phyloP scores from a whole-genome alignment of 2,888 invertebrate genomes.

The Portevinia maculata region DNA sequence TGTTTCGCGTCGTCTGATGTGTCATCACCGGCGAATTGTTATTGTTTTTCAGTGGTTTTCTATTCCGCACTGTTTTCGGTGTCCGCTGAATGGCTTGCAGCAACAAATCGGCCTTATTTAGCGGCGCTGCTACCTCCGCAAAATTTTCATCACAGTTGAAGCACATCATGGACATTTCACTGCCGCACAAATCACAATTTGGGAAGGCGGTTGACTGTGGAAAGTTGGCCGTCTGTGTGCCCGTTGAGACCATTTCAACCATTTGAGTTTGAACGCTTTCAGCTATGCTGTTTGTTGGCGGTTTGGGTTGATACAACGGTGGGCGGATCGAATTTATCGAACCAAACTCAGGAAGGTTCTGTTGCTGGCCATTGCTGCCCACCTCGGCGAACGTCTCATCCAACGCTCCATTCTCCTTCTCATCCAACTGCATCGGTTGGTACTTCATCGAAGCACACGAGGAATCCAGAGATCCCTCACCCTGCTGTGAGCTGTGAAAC shows the following conservation, averaged over 20 bases:
- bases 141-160: slow-evolving; percentile 78
- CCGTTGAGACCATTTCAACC: slow-evolving; percentile 82
- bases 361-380: slow-evolving; percentile 65
- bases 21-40: slow-evolving; percentile 71
- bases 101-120: slow-evolving; percentile 84
- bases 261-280: slow-evolving; percentile 76
- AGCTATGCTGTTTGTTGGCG: slow-evolving; percentile 68
- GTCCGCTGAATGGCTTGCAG: slow-evolving; percentile 85
- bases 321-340: slow-evolving; percentile 77
- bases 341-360: slow-evolving; percentile 73
- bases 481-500: slow-evolving; percentile 25
- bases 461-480: slow-evolving; percentile 30
- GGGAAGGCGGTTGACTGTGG: slow-evolving; percentile 67
- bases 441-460: slow-evolving; percentile 39
- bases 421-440: slow-evolving; percentile 66
- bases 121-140: slow-evolving; percentile 78
- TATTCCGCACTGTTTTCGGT: slow-evolving; percentile 81
- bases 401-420: slow-evolving; percentile 42
- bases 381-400: slow-evolving; percentile 58
- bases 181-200: slow-evolving; percentile 79
- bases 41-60: slow-evolving; percentile 79
- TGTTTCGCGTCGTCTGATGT: slow-evolving; percentile 62
- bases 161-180: slow-evolving; percentile 81
- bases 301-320: slow-evolving; percentile 75
- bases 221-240: slow-evolving; percentile 81